Percentiles rank a stretch among this genome's conserved stretches.
Conservation (phyloP, 2,113 vertebrate species). For the Myodes glareolus region DNA sequence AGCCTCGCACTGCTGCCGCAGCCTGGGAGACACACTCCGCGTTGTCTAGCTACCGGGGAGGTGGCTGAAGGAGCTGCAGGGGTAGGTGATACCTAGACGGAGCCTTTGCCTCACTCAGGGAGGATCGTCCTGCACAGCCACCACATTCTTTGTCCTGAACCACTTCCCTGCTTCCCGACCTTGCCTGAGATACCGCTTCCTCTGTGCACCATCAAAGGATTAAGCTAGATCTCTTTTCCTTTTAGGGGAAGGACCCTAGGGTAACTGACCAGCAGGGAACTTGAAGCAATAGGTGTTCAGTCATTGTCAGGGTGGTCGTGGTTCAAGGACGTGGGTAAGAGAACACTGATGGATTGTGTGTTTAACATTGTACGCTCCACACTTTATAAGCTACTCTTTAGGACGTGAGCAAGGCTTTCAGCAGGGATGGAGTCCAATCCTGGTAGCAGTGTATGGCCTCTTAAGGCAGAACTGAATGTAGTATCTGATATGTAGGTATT, state of each 20-base stretch:
- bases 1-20: rapidly evolving
- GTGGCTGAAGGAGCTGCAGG: not conserved
- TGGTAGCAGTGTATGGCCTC: not conserved
- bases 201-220: not conserved
- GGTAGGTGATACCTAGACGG: not conserved
- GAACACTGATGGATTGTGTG: not conserved
- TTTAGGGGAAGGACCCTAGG: not conserved
- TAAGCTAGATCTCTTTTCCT: not conserved
- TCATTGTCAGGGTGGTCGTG: not conserved
- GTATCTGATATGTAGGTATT: not conserved
- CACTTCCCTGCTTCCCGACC: not conserved
- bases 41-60: not conserved
- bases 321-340: not conserved
- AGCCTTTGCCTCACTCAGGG: not conserved
- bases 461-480: not conserved
- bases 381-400: not conserved
- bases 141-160: not conserved
- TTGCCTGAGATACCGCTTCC: not conserved
- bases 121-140: not conserved
- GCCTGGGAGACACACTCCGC: not conserved
- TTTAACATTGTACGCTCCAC: not conserved
- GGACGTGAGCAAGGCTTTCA: not conserved
- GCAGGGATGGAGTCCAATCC: not conserved
- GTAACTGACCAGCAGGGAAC: not conserved
- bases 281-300: not conserved